Conservation (phyloP, 2,113 vertebrate genomes). For the Lethenteron camtschaticum region DNA sequence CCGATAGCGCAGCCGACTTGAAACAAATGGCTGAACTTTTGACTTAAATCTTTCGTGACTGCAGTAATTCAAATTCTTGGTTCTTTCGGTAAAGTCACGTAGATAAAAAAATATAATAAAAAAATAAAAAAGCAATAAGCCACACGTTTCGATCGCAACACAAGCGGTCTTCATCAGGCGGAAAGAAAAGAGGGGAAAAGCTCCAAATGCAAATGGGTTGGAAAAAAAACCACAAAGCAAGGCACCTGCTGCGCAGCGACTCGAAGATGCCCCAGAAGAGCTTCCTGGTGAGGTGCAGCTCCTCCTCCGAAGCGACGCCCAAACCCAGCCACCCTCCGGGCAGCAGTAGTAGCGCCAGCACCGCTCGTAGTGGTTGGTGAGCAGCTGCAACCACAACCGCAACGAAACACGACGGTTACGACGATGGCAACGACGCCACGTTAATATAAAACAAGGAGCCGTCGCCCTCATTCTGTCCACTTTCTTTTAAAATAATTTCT, state of each 20-base stretch:
- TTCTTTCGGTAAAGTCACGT: no score
- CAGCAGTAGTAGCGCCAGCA: slow-evolving; percentile 98
- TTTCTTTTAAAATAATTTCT: not conserved
- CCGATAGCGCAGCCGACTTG: no score
- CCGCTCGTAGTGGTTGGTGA: slow-evolving; percentile 88
- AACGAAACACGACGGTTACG: not conserved
- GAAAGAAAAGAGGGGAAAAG: no score
- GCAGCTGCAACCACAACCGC: slow-evolving; percentile 30
- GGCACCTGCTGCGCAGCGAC: slow-evolving; percentile 79
- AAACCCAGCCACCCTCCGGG: slow-evolving; percentile 75
- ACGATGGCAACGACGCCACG: no score
- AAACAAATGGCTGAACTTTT: no score
- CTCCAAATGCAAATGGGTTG: not conserved
- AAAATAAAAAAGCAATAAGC: not conserved
- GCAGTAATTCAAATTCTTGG: no score
- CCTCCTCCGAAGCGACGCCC: slow-evolving; percentile 69
- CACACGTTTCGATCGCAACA: not conserved
- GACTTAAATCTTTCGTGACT: no score
- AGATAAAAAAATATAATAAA: not conserved
- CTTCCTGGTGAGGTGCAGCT: slow-evolving; percentile 83
- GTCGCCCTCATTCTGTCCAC: no score
- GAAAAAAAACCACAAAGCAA: no score
- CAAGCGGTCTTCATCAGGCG: not conserved
- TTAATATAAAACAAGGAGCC: no score
- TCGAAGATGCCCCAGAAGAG: slow-evolving; percentile 98